phyloP scores from a whole-genome alignment of 2,797 vertebrate genomes.

The Florisuga fusca region DNA sequence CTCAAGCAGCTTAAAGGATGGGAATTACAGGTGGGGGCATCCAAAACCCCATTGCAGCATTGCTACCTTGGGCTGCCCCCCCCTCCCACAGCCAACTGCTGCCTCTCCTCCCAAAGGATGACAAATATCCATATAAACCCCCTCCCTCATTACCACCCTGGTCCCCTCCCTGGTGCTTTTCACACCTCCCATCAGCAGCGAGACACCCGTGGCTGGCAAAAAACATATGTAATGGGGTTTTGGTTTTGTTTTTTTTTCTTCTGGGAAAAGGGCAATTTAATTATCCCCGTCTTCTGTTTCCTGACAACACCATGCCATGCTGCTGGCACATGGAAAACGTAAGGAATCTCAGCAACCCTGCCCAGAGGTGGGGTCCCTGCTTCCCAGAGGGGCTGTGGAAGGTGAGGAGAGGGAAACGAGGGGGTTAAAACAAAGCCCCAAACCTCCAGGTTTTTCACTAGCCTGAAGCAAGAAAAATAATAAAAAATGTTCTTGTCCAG shows the following conservation, averaged over 20 bases:
- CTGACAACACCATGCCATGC: conserved; percentile 15
- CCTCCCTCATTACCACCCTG: background rate
- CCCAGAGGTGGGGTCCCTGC: background rate
- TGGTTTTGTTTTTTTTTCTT: background rate
- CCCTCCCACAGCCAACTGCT: accelerated
- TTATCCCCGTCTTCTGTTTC: conserved; percentile 49
- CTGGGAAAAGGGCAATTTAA: conserved; percentile 68
- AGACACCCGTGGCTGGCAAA: background rate
- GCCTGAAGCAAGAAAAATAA: background rate
- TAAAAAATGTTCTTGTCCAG: background rate
- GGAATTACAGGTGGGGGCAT: background rate
- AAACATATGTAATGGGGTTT: no score
- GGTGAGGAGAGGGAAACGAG: accelerated
- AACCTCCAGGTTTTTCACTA: background rate
- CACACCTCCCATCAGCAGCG: conserved; percentile 31
- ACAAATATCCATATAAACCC: background rate
- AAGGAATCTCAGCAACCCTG: background rate
- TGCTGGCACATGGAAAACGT: conserved; percentile 1
- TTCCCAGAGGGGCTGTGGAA: accelerated
- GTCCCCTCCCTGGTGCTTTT: background rate
- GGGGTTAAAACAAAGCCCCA: conserved; percentile 11
- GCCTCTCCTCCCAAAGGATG: background rate
- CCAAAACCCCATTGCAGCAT: background rate
- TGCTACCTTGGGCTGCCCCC: accelerated
- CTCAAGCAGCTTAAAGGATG: conserved; percentile 17